Percentiles rank a stretch among this genome's conserved stretches.
Conservation (phyloP, 2,888 invertebrate genomes). For the Mylabris sibirica region DNA sequence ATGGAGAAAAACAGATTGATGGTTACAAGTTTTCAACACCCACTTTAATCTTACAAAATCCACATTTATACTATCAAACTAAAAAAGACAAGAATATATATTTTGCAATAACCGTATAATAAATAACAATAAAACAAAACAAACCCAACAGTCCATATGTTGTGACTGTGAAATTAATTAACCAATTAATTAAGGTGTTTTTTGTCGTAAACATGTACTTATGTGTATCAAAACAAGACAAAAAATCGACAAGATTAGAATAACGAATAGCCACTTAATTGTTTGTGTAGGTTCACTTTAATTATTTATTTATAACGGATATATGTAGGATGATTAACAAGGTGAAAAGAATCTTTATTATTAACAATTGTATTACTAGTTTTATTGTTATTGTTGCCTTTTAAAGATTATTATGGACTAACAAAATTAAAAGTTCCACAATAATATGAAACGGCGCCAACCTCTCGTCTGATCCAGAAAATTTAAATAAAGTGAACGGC, state of each 20-base stretch:
- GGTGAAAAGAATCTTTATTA: slow-evolving; percentile 6
- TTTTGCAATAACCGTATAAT: neutral
- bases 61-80: neutral
- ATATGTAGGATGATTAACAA: slow-evolving; percentile 6
- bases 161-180: neutral
- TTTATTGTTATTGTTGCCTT: neutral
- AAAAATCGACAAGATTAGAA: neutral
- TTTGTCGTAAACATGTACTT: neutral
- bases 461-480: neutral
- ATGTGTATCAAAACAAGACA: neutral
- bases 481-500: neutral
- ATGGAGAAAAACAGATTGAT: neutral
- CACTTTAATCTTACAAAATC: neutral
- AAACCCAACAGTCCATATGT: neutral
- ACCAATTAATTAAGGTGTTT: neutral
- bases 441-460: neutral
- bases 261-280: neutral
- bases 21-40: neutral
- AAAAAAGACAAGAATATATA: neutral
- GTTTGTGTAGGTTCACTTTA: neutral
- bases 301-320: neutral
- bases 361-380: neutral
- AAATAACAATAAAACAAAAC: neutral
- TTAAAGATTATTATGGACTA: neutral
- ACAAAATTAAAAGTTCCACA: neutral